Evolutionary conservation across 2,113 vertebrate genomes (phyloP), one percentile per base, ranked within the genome.

Genomic region (Pyrgilauda ruficollis): DNA sequence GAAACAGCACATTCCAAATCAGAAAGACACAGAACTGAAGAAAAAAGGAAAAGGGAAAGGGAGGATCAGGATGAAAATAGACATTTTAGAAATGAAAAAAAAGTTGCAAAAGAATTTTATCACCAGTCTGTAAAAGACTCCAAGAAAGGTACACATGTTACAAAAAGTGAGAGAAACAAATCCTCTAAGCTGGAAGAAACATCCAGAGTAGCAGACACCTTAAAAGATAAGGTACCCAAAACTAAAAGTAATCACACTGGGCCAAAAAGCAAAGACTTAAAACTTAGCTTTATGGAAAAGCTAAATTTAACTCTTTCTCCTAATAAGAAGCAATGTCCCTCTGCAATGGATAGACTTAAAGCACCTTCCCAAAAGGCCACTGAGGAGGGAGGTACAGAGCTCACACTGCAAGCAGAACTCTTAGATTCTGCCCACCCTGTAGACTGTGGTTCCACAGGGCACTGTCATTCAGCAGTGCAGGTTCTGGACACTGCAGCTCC

Each of bases 231-330:
- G 64, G 10, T 72, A 76, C 7, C 41, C 58, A 98, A 96, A 97
- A 43, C 7, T 82, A 96, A 96, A 66, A 63, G 28, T 69, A 52
- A 64, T 59, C 61, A 49, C 44, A 80, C 59, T 89, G 95, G 95
- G 70, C 70, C 75, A 53, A 97, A 98, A 90, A 97, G 67, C 80
- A 98, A 97, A 94, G 97, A 98, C 90, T 93, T 98, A 89, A 99
- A 99, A 90, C 96, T 99, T 73, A 98, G 98, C 86, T 99, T 99
- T 96, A 99, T 99, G 99, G 99, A 99, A 97, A 99, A 98, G 7
- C 91, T 99, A 63, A 99, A 99, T 96, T 98, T 99, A 87, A 99
- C 99, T 62, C 98, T 99, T 89, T 99, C 99, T 74, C 99, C 99
- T 49, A 98, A 98, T 89, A 99, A 99, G 97, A 99, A 98, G 43